These are phyloP conservation scores for Agapostemon virescens DNA, from an alignment of 2,888 invertebrate genomes.

Conservation along the genomic window DNA sequence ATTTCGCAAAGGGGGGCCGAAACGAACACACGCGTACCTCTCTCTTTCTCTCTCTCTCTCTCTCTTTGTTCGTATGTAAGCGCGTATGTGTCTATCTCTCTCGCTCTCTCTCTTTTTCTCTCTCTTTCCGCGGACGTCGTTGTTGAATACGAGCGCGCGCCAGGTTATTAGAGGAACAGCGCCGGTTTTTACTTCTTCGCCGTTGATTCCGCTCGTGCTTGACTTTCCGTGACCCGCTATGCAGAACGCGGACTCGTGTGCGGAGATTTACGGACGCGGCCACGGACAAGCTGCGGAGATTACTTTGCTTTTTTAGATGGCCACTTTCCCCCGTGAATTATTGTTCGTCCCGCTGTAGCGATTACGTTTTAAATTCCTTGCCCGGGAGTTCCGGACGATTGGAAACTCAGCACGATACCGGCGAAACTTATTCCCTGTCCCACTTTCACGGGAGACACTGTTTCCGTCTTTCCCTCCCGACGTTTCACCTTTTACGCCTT, in stretches of 20 bases:
- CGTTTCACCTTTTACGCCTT: not conserved
- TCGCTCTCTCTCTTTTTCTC: not conserved
- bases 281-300: constrained; percentile 63
- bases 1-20: constrained; percentile 5
- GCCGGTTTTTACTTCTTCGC: constrained; percentile 54
- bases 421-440: not conserved
- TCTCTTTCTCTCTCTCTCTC: not conserved
- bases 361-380: constrained; percentile 52
- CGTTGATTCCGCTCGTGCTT: constrained; percentile 52
- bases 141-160: constrained; percentile 48
- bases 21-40: not conserved
- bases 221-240: constrained; percentile 62
- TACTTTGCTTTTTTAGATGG: constrained; percentile 59
- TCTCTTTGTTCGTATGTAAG: too few species aligned
- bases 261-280: constrained; percentile 60
- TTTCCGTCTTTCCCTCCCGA: not conserved
- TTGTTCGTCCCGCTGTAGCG: constrained; percentile 50
- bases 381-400: constrained; percentile 22
- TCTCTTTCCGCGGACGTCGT: not conserved
- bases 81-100: too few species aligned
- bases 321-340: constrained; percentile 62
- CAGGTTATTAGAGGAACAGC: constrained; percentile 59
- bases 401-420: constrained; percentile 19
- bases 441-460: not conserved
- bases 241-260: constrained; percentile 54